These are phyloP conservation scores for Drosophila biarmipes DNA, from an alignment of 1,140 invertebrate species.

Conservation along the genomic window DNA sequence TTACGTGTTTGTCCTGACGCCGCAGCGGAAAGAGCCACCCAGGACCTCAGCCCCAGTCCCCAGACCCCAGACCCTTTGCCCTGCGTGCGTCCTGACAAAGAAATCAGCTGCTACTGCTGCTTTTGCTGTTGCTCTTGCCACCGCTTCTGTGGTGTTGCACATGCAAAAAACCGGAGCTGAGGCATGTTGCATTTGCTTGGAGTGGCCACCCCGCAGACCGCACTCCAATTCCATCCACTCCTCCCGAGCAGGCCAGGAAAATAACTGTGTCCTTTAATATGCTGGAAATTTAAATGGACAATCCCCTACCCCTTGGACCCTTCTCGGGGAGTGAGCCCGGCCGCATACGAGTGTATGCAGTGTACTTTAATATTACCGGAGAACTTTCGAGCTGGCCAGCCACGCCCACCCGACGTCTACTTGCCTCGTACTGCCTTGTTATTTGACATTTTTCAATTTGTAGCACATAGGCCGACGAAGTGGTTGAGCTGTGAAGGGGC, in stretches of 20 bases:
- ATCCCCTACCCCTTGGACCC: background rate
- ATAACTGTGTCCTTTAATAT: slow-evolving; percentile 65
- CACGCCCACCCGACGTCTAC: slow-evolving; percentile 1
- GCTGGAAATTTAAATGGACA: slow-evolving; percentile 71
- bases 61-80: slow-evolving; percentile 15
- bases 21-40: slow-evolving; percentile 56
- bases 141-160: slow-evolving; percentile 66
- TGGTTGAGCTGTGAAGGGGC: background rate
- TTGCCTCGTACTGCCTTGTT: slow-evolving; percentile 34
- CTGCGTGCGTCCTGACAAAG: slow-evolving; percentile 56
- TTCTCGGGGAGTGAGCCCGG: slow-evolving; percentile 1
- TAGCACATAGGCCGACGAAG: slow-evolving; percentile 28
- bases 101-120: slow-evolving; percentile 68
- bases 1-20: slow-evolving; percentile 77
- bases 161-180: slow-evolving; percentile 68
- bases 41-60: slow-evolving; percentile 34
- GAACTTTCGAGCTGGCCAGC: slow-evolving; percentile 33
- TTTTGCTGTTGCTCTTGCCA: slow-evolving; percentile 46
- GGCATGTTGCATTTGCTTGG: slow-evolving; percentile 74
- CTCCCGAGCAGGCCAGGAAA: slow-evolving; percentile 28
- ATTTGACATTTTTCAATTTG: slow-evolving; percentile 69
- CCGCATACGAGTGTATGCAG: slow-evolving; percentile 35
- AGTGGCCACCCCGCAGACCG: slow-evolving; percentile 31
- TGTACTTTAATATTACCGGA: slow-evolving; percentile 53
- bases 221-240: background rate